A percentile compares a stretch with the other conserved stretches of the same genome.
Evolutionary conservation across 2,113 vertebrate genomes (phyloP).

Genomic region (Stictonetta naevosa): DNA sequence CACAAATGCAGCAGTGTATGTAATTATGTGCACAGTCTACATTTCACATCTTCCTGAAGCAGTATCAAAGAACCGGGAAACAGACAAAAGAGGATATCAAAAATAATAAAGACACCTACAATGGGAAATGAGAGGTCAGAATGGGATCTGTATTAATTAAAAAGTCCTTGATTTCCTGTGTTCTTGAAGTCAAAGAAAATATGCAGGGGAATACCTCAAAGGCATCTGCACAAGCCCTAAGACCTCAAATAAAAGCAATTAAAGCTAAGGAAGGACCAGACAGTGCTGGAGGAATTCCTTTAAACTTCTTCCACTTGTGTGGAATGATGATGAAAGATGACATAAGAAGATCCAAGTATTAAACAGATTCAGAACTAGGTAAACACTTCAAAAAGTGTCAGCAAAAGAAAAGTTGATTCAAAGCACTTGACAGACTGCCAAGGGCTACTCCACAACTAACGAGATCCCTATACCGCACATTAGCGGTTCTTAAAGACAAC

Average conservation of each 20-base stretch:
- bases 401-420: conserved; percentile 18
- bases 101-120: conserved; percentile 13
- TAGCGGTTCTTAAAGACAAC: not conserved
- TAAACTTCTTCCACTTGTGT: conserved; percentile 5
- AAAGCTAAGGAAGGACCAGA: conserved; percentile 19
- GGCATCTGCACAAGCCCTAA: not conserved
- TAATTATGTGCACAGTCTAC: not conserved
- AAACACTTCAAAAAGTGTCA: not conserved
- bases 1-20: not conserved
- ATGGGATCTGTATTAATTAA: not conserved
- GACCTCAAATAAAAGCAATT: conserved; percentile 41
- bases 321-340: conserved; percentile 22
- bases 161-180: not conserved
- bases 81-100: not conserved
- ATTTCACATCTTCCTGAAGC: not conserved
- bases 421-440: not conserved
- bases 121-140: not conserved
- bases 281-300: conserved; percentile 21
- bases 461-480: not conserved
- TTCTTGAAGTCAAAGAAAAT: conserved; percentile 42
- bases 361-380: not conserved
- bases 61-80: conserved; percentile 19
- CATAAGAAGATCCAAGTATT: not conserved
- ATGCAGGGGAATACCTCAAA: conserved; percentile 26
- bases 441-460: conserved; percentile 3